Percentiles rank a stretch among this genome's conserved stretches.
These are phyloP conservation scores for Lophotis ruficrista DNA, from an alignment of 2,113 vertebrate species.

Conservation along the genomic window DNA sequence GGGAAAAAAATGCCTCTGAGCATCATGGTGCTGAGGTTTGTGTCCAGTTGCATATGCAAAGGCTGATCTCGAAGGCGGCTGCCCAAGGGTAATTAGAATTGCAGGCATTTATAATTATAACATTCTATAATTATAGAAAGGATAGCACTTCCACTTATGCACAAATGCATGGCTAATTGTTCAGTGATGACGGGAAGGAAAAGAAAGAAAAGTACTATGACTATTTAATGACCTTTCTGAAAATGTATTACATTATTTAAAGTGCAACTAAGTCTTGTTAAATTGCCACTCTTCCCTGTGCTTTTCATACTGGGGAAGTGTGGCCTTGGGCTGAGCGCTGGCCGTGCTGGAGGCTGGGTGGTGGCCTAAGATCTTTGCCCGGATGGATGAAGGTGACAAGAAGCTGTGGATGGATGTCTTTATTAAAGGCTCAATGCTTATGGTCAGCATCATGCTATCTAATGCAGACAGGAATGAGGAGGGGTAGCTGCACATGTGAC, in stretches of 20 bases:
- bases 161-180: background rate
- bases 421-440: background rate
- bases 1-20: background rate
- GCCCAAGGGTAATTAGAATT: background rate
- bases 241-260: background rate
- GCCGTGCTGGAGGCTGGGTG: background rate
- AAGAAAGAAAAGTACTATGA: background rate
- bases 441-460: background rate
- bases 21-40: background rate
- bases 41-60: background rate
- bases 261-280: background rate
- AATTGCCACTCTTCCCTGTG: background rate
- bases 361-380: background rate
- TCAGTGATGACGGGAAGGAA: background rate
- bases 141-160: background rate
- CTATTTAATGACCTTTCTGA: slow-evolving; percentile 12
- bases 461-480: background rate
- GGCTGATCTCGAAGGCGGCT: background rate
- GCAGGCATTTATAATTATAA: background rate
- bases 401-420: background rate
- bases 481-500: fast-evolving
- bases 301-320: background rate
- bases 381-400: background rate
- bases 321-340: background rate
- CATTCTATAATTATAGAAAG: slow-evolving; percentile 29